Evolutionary conservation across 2,888 invertebrate species (phyloP).

Genomic region (Tipula vernalis): DNA sequence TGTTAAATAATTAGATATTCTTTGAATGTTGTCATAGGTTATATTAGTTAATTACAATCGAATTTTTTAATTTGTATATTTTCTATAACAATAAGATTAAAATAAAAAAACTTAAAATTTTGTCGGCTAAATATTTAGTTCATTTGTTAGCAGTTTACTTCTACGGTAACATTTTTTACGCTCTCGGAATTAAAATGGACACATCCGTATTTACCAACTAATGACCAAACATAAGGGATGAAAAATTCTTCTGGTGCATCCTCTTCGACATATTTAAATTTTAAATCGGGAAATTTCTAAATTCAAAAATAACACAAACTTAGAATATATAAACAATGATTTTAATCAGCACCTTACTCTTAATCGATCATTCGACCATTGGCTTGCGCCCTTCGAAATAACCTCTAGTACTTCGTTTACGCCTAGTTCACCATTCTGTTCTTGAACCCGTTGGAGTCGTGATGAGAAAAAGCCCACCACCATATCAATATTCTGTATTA

Average conservation of each 20-base stretch:
- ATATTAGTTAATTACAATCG: neutral
- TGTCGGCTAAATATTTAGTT: neutral
- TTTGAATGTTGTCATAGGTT: neutral
- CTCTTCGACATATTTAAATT: conserved; percentile 98
- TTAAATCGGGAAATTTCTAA: conserved; percentile 96
- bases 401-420: conserved; percentile 77
- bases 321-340: neutral
- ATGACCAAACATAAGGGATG: conserved; percentile 96
- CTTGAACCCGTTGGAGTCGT: conserved; percentile 46
- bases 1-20: neutral
- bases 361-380: conserved; percentile 88
- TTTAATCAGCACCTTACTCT: conserved; percentile 45
- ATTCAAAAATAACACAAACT: conserved; percentile 22
- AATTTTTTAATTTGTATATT: neutral
- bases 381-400: conserved; percentile 81
- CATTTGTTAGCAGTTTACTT: conserved; percentile 30
- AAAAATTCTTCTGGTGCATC: conserved; percentile 98
- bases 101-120: neutral
- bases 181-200: conserved; percentile 35
- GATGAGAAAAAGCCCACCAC: conserved; percentile 54
- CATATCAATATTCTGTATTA: conserved; percentile 90
- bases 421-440: conserved; percentile 58
- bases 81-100: neutral
- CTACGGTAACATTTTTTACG: conserved; percentile 31
- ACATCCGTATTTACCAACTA: conserved; percentile 54